Evolutionary conservation across 2,113 vertebrate species (phyloP).

Genomic region (Orthonyx spaldingii): DNA sequence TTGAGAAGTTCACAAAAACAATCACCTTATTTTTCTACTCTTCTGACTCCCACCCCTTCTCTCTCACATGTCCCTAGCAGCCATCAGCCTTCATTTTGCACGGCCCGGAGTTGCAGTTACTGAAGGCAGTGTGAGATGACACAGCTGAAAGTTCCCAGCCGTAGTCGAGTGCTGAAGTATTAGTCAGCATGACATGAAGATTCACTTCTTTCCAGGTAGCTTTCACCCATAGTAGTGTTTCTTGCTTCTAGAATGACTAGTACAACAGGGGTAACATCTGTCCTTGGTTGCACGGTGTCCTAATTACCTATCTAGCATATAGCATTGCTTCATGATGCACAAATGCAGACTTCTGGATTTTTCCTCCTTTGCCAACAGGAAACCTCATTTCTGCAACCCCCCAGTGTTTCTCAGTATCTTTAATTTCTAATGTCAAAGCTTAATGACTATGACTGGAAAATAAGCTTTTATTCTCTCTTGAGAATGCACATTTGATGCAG

Average conservation of each 20-base stretch:
- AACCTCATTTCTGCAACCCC: neutral
- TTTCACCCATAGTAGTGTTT: slow-evolving; percentile 63
- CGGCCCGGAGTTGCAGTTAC: neutral
- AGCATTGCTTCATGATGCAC: neutral
- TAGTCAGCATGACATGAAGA: slow-evolving; percentile 47
- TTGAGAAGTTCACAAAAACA: slow-evolving; percentile 8
- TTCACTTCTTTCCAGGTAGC: slow-evolving; percentile 66
- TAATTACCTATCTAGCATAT: neutral
- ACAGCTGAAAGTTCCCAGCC: slow-evolving; percentile 62
- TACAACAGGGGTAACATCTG: slow-evolving; percentile 17
- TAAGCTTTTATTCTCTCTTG: neutral
- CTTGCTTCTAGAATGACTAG: slow-evolving; percentile 62
- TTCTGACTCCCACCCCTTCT: neutral
- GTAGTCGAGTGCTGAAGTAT: neutral
- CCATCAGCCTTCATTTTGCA: neutral
- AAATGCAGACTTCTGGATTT: neutral
- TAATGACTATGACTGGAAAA: slow-evolving; percentile 20
- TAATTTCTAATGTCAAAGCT: neutral
- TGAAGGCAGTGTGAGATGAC: slow-evolving; percentile 54
- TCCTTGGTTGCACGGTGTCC: neutral
- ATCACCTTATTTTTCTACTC: slow-evolving; percentile 3
- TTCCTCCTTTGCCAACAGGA: neutral
- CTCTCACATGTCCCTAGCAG: slow-evolving; percentile 27
- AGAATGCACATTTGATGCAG: neutral
- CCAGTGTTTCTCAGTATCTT: neutral